Evolutionary conservation across 2,888 invertebrate genomes (phyloP), one percentile per base, ranked within the genome.

Genomic region (Latheticus oryzae): DNA sequence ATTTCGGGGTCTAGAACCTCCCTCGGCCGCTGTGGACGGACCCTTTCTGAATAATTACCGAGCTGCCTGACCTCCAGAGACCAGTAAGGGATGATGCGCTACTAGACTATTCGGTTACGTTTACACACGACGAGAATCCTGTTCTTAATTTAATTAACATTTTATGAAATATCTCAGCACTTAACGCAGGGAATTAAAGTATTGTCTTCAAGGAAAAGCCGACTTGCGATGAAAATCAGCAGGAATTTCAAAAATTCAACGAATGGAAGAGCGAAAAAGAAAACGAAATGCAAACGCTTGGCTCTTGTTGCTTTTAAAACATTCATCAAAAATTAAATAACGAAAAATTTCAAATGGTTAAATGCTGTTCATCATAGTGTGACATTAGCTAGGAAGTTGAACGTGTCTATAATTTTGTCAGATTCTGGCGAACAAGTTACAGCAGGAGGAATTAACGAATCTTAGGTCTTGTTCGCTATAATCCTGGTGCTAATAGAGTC

Each of bases 11-110:
- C 53, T 17, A 23, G 48, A 28, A 61, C 47, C 64, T 58, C 45
- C 60, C 53, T 50, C 60, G 45, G 37, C 63, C 65, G 51, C 28
- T 30, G 26, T 38, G 63, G 69, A 69, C 70, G 70, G 72, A 73
- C 72, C 73, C 73, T 73, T 63, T 66, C 73, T 75, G 73, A 76
- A 76, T 76, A 76, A 76, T 76, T 76, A 73, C 75, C 72, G 70
- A 72, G 70, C 73, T 72, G 70, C 70, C 71, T 76, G 76, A 76
- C 76, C 76, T 76, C 75, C 65, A 68, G 75, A 75, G 76, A 75
- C 75, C 74, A 70, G 67, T 67, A 68, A 70, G 71, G 74, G 73
- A 72, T 73, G 72, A 73, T 73, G 72, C 64, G 35, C 47, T 45
- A 33, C 37, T 37, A 28, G 38, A 43, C 52, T 58, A 56, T 60